Base-by-base conservation (phyloP, 2,113 vertebrate species). In the Sebastes fasciatus region DNA sequence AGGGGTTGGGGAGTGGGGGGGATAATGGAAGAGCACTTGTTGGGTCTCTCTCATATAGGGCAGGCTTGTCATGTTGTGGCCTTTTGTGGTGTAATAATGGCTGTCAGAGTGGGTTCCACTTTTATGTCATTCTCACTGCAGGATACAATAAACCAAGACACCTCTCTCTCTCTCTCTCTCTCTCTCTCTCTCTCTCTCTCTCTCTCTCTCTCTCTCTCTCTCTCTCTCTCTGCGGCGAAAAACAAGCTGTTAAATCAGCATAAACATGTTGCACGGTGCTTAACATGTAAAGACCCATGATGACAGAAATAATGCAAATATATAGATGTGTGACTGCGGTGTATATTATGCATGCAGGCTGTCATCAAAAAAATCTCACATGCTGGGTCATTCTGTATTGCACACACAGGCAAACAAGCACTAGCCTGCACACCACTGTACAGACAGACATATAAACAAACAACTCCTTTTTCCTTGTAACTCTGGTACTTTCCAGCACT, bases 401-500 rank as follows among this genome's bases (percentile, higher is more conserved):
- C 67, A 67, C n/a, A 67, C 61, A 40, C 6, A 16, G 9, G 6
- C 6, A 34, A 6, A 54, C 10, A 60, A 21, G 6, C 16, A 13
- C 4, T 52, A 6, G 10, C 16, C 3, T 55, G 57, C 64, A 42
- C 48, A 45, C 54, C 34, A 23, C 17, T 57, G 66, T 21, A 2
- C 16, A 21, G 8, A 65, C 42, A 26, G 60, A 62, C 26, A n/a
- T 6, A 58, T 6, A 58, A 9, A 77, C 19, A 65, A 58, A 58
- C 8, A 63, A 40, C 66, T 46, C 10, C 73, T 54, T 80, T 62
- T 75, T 55, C 57, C 63, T 17, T 67, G 46, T 43, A 84, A 87
- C 49, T 90, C 65, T 46, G 92, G 88, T 93, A 93, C 91, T 91
- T 93, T 91, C 89, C 85, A 78, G 66, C 42, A 5, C 49, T 78